Evolutionary conservation across 2,797 vertebrate species (phyloP).

Genomic region (Poeciliopsis gracilis): DNA sequence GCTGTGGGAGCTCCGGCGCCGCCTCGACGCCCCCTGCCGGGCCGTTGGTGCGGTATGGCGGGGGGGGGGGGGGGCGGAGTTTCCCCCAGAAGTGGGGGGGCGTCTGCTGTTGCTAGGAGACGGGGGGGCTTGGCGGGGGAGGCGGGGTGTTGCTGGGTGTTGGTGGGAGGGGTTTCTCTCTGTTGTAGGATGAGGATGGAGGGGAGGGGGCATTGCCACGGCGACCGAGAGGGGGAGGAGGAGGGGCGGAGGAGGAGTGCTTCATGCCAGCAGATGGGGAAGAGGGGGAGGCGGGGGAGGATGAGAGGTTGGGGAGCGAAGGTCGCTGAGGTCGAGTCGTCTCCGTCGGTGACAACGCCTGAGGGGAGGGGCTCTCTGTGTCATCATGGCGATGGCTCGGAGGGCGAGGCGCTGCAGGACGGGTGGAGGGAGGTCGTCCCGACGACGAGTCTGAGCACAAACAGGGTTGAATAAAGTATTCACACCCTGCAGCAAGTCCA

Average conservation of each 20-base stretch:
- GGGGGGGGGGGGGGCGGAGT: conserved; percentile 78
- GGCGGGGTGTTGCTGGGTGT: conserved; percentile 74
- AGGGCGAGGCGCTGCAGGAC: conserved; percentile 86
- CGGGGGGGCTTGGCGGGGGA: conserved; percentile 83
- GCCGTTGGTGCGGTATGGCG: conserved; percentile 86
- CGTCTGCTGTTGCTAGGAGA: conserved; percentile 78
- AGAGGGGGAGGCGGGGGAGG: conserved; percentile 59
- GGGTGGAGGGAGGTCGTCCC: conserved; percentile 78
- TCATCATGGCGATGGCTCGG: conserved; percentile 72
- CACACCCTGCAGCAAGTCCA: background rate
- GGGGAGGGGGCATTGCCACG: conserved; percentile 82
- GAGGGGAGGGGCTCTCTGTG: conserved; percentile 55
- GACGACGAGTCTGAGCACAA: conserved; percentile 70
- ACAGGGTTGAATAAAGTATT: background rate
- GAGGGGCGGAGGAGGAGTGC: conserved; percentile 72
- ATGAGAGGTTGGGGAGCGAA: conserved; percentile 87
- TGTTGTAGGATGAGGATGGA: conserved; percentile 82
- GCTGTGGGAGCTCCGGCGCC: conserved; percentile 89
- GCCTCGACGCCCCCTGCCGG: conserved; percentile 80
- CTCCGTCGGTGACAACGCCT: conserved; percentile 49
- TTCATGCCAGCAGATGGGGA: conserved; percentile 66
- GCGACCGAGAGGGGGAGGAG: conserved; percentile 72
- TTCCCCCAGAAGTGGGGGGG: conserved; percentile 66
- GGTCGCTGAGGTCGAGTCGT: conserved; percentile 52
- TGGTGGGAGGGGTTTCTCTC: conserved; percentile 88